Base-by-base conservation (phyloP, 2,797 vertebrate genomes). In the Serranus cabrilla region DNA sequence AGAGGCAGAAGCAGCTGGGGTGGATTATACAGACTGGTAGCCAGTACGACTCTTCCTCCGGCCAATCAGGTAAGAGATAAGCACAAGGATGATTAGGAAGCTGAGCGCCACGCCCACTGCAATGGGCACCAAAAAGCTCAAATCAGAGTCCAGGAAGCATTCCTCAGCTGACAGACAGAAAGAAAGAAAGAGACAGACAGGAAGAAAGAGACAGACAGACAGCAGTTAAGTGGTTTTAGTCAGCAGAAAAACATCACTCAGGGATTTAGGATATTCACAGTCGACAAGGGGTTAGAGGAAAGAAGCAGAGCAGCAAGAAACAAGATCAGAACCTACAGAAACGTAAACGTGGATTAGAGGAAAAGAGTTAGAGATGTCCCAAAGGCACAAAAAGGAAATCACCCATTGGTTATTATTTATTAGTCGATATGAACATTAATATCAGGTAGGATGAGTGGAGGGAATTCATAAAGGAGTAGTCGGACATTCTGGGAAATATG, bases 101-200 rank as follows among this genome's bases (percentile, higher is more conserved):
- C 97, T 96, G 91, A 99, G 96, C 1, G 96, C 95, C 94, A 98
- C 91, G 31, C 97, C 98, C 92, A 99, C 97, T 76, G 96, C 96
- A 78, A 99, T 95, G 87, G 97, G 97, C 92, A 99, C 97, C 94
- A 99, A 95, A 97, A 98, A 98, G 95, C 96, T 99, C 95, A 99
- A 96, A 94, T 99, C 97, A 97, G 96, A 95, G 93, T 98, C 97
- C 96, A 96, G 96, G 96, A 96, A 95, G 95, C 98, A 99, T 93
- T 99, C 97, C 95, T 98, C 96, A 76, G 96, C 98, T 99, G 96
- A 94, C 92, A 91, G 91, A 94, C 82, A 87, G 57, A 85, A 14
- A 80, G 74, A 45, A 7, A 18, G 43, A 45, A 8, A 75, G 18
- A 84, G 17, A 86, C 27, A 87, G 65, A 83, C 20, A 89, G 40